These are phyloP conservation scores for Acanthoscelides obtectus DNA, from an alignment of 2,888 invertebrate genomes.

Conservation along the genomic window DNA sequence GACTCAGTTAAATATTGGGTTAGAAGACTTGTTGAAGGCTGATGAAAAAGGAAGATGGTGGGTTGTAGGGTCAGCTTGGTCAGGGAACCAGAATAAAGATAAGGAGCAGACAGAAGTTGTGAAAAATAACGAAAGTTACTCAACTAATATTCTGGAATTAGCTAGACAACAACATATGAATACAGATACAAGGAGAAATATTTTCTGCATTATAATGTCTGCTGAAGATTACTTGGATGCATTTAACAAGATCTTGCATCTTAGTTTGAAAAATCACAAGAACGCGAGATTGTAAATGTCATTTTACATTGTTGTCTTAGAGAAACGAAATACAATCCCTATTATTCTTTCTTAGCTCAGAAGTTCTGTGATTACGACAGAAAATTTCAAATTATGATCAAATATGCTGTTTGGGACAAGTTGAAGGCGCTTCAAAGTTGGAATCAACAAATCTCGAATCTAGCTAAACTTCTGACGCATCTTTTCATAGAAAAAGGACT, in stretches of 20 bases:
- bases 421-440: conserved; percentile 71
- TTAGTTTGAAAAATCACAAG: conserved; percentile 77
- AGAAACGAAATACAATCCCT: conserved; percentile 80
- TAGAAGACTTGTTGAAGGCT: conserved; percentile 81
- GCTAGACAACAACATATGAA: conserved; percentile 91
- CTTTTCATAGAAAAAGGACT: conserved; percentile 75
- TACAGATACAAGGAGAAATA: conserved; percentile 80
- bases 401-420: conserved; percentile 89
- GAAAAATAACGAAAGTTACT: conserved; percentile 32
- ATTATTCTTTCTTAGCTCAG: conserved; percentile 75
- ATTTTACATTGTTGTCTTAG: conserved; percentile 78
- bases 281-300: conserved; percentile 81
- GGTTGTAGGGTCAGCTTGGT: conserved; percentile 96
- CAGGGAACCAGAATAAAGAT: conserved; percentile 49
- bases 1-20: conserved; percentile 75
- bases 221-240: conserved; percentile 91
- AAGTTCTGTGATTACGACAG: conserved; percentile 81
- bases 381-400: conserved; percentile 83
- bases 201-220: conserved; percentile 90
- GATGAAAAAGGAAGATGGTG: conserved; percentile 92
- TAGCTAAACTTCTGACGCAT: conserved; percentile 74
- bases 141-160: conserved; percentile 66
- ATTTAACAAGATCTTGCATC: conserved; percentile 81
- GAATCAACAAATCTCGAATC: conserved; percentile 59
- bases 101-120: conserved; percentile 21